Conservation (phyloP, 2,797 vertebrate species). For the Channa striata region DNA sequence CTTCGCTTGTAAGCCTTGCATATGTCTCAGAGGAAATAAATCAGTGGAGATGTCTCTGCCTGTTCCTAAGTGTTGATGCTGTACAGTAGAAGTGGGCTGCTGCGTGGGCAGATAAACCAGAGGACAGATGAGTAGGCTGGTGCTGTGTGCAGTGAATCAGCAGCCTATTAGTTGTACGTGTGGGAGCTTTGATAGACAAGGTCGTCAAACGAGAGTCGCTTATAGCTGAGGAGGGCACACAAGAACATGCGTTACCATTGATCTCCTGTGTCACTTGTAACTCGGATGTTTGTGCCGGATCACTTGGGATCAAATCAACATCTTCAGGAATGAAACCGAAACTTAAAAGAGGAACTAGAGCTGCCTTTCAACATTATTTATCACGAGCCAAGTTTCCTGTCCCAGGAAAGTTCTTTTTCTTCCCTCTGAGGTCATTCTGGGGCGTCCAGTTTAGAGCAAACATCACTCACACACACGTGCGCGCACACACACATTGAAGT, state of each 20-base stretch:
- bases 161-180: constrained; percentile 70
- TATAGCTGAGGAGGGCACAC: constrained; percentile 26
- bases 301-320: not conserved
- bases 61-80: constrained; percentile 50
- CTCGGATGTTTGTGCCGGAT: not conserved
- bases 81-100: constrained; percentile 67
- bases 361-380: constrained; percentile 49
- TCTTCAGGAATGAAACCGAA: constrained; percentile 33
- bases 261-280: not conserved
- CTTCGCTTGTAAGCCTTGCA: constrained; percentile 25
- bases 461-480: not conserved
- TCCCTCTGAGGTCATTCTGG: constrained; percentile 51
- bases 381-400: constrained; percentile 69
- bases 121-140: constrained; percentile 71
- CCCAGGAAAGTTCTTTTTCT: constrained; percentile 72
- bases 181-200: constrained; percentile 66
- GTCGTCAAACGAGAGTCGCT: constrained; percentile 52
- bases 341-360: constrained; percentile 51
- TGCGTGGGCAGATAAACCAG: constrained; percentile 66
- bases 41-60: constrained; percentile 46
- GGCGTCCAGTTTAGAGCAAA: not conserved
- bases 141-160: constrained; percentile 74
- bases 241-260: constrained; percentile 5
- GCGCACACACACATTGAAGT: too few relatives aligned
- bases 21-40: constrained; percentile 56